Evolutionary conservation across 2,797 vertebrate species (phyloP), one percentile per base, ranked within the genome.

Genomic region (Microctenopoma steveboyesi): DNA sequence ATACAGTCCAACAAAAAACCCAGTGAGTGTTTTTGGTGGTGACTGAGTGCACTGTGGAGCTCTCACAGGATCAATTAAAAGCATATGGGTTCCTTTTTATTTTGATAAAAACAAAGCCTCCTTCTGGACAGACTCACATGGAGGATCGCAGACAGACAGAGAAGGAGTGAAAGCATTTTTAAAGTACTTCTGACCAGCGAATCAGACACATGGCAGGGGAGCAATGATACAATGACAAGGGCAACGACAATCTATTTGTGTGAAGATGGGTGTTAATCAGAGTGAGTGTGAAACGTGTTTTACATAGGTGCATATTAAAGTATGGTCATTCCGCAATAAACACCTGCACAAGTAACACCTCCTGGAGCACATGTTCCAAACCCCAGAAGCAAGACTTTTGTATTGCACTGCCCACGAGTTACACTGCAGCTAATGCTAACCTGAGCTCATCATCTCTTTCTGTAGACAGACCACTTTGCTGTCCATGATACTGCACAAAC

Each of bases 51-150:
- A 43, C 37, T 40, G 18, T 18, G 63, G 54, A 59, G 57, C 53
- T 65, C 71, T 53, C 68, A 2, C 33, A 64, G 66, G 75, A 70
- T 66, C 40, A 68, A 57, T 65, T 39, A 43, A 46, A 22, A 51
- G 8, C 53, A 68, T 15, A 4, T 14, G 16, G 58, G 42, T 64
- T 64, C 78, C 46, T 43, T 33, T 66, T 70, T 59, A 65, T 83
- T 85, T 63, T 65, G 27, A 72, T 50, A 66, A 74, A 84, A 73
- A 79, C 64, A 75, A 76, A 76, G 64, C 40, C 50, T 39, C 57
- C n/a, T 62, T 11, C 3, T 54, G 58, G 82, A 54, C 18, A 60
- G 47, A 69, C 11, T 70, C 49, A 69, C 61, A 10, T 57, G 57
- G 56, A n/a, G 57, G 46, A 52, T 53, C 7, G 5, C 10, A 50